Percentiles rank a stretch among this genome's conserved stretches.
phyloP scores from a whole-genome alignment of 1,140 invertebrate genomes.

The Zelostemma sp. region DNA sequence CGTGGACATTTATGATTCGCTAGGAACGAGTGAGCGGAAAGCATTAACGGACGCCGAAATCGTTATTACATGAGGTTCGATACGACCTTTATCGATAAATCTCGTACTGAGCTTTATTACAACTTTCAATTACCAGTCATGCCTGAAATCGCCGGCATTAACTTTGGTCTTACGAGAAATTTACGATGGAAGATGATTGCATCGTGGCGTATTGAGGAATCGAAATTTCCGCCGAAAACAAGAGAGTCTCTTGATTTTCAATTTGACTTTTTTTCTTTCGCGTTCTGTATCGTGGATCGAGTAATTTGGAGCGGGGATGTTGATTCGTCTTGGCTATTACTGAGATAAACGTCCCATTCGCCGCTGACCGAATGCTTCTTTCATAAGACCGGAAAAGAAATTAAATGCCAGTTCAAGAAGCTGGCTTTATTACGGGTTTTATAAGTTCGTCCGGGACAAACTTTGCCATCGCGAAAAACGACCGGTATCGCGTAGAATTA shows the following conservation, averaged over 20 bases:
- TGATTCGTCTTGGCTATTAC: constrained; percentile 39
- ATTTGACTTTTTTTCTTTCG: not conserved
- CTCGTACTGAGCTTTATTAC: not conserved
- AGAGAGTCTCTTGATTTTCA: too few species aligned
- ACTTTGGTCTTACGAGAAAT: too few species aligned
- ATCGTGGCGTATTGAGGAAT: too few species aligned
- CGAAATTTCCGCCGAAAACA: too few species aligned
- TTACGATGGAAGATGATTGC: too few species aligned
- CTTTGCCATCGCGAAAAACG: not conserved
- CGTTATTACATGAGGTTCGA: constrained; percentile 29
- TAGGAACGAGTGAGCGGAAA: constrained; percentile 29
- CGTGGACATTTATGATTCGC: constrained; percentile 27
- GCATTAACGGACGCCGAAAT: constrained; percentile 23
- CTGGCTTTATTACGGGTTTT: constrained; percentile 32
- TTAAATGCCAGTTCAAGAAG: constrained; percentile 41
- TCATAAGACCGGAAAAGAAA: constrained; percentile 34
- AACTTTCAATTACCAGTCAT: too few species aligned
- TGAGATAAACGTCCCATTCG: constrained; percentile 37
- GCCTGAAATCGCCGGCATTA: too few species aligned
- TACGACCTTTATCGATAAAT: not conserved
- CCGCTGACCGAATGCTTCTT: constrained; percentile 28
- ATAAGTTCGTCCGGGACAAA: constrained; percentile 13
- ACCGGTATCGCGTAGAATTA: not conserved
- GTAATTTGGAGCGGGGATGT: constrained; percentile 29
- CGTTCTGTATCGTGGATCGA: constrained; percentile 12